Evolutionary conservation across 2,797 vertebrate species (phyloP).

Genomic region (Acridotheres tristis): DNA sequence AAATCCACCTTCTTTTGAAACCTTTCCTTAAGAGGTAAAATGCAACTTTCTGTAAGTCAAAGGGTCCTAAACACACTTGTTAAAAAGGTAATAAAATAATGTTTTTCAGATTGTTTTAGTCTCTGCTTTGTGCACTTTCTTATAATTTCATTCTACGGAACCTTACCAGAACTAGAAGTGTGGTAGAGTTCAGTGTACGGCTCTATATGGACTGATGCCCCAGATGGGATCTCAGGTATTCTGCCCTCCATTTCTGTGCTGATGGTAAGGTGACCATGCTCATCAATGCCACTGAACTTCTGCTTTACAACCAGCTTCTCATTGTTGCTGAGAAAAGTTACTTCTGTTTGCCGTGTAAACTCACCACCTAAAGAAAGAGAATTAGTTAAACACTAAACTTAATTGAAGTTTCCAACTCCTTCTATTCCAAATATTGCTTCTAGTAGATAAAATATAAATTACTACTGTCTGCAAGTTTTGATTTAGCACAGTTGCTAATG

Average conservation of each 20-base stretch:
- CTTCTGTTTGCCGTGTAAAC: conserved; percentile 88
- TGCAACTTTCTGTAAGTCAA: not conserved
- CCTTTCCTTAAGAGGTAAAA: not conserved
- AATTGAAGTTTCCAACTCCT: not conserved
- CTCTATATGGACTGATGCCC: conserved; percentile 82
- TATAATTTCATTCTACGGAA: not conserved
- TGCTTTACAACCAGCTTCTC: conserved; percentile 88
- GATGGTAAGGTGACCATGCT: conserved; percentile 90
- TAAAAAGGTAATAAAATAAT: not conserved
- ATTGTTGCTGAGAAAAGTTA: conserved; percentile 87
- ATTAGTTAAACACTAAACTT: not conserved
- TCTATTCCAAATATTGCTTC: not conserved
- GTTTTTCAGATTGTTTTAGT: not conserved
- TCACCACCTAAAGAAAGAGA: conserved; percentile 83
- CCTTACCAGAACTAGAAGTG: conserved; percentile 86
- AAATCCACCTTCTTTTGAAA: not conserved
- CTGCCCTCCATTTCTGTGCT: conserved; percentile 86
- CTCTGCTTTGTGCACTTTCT: not conserved
- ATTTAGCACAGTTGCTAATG: not conserved
- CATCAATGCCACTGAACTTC: conserved; percentile 90
- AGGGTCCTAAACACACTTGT: not conserved
- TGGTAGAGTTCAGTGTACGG: conserved; percentile 92
- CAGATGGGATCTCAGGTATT: conserved; percentile 81
- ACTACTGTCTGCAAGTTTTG: not conserved
- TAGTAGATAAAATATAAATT: not conserved